Conservation (phyloP, 1,140 invertebrate species). For the Dinoponera quadriceps region DNA sequence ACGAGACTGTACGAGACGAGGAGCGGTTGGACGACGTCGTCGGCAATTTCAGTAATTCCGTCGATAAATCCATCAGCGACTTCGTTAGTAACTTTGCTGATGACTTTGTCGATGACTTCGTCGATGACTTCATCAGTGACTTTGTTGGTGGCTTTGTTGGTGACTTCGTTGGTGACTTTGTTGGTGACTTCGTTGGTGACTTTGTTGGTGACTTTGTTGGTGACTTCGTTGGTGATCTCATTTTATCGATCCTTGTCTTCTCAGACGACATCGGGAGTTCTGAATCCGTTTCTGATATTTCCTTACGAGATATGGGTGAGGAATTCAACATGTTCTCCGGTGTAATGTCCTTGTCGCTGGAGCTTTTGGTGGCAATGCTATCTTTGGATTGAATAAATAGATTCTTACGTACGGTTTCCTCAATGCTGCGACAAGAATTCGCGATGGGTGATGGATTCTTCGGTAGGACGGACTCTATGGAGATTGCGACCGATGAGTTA, state of each 20-base stretch:
- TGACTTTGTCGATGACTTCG: neutral
- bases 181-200: neutral
- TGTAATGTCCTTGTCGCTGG: neutral
- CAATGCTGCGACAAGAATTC: conserved; percentile 1
- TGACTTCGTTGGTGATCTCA: neutral
- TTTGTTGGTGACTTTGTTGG: neutral
- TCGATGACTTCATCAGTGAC: neutral
- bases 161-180: neutral
- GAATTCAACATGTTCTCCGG: neutral
- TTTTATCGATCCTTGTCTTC: neutral
- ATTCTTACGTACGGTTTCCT: neutral
- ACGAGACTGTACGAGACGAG: too few species aligned
- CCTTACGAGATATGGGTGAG: neutral
- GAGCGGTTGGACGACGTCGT: too few species aligned
- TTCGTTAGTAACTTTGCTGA: neutral
- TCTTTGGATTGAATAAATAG: too few species aligned
- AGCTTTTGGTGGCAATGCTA: neutral
- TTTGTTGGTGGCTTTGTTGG: neutral
- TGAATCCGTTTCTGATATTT: neutral
- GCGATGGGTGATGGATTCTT: neutral
- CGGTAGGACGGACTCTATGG: neutral
- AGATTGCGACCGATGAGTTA: neutral
- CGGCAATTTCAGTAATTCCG: neutral
- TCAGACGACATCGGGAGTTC: neutral
- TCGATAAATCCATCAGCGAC: neutral